Conservation (phyloP, 2,888 invertebrate species). For the Drosophila nr. fundita region DNA sequence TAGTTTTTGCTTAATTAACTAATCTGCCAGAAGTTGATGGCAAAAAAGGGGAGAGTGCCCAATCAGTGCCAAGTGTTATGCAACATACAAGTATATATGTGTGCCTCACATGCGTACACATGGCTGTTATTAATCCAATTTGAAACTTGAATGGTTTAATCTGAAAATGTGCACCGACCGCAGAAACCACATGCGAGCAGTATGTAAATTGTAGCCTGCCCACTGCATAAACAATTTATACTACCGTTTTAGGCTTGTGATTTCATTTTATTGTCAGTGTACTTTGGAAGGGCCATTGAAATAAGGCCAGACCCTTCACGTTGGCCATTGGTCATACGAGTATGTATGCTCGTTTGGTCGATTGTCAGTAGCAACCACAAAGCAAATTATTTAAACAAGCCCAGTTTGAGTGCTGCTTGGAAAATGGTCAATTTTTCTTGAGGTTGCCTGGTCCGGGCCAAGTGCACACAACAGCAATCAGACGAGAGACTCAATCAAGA, state of each 20-base stretch:
- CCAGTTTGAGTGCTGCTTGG: slow-evolving; percentile 1
- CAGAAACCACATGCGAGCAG: slow-evolving; percentile 53
- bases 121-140: slow-evolving; percentile 62
- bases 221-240: slow-evolving; percentile 9
- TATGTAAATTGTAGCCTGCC: slow-evolving; percentile 17
- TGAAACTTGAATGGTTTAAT: slow-evolving; percentile 52
- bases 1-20: slow-evolving; percentile 68
- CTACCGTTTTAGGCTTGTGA: slow-evolving; percentile 24
- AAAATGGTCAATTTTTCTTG: neutral
- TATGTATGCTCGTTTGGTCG: slow-evolving; percentile 1
- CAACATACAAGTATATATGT: slow-evolving; percentile 3
- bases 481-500: slow-evolving; percentile 23
- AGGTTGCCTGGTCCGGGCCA: neutral
- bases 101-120: neutral
- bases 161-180: slow-evolving; percentile 59
- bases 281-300: slow-evolving; percentile 3
- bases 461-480: slow-evolving; percentile 18
- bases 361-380: slow-evolving; percentile 40
- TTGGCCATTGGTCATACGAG: slow-evolving; percentile 5
- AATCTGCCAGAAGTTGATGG: slow-evolving; percentile 14
- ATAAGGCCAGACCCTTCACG: neutral
- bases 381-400: slow-evolving; percentile 59
- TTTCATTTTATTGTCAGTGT: slow-evolving; percentile 42
- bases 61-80: slow-evolving; percentile 5
- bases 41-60: neutral